phyloP scores from a whole-genome alignment of 2,113 vertebrate genomes.

The Progne subis region DNA sequence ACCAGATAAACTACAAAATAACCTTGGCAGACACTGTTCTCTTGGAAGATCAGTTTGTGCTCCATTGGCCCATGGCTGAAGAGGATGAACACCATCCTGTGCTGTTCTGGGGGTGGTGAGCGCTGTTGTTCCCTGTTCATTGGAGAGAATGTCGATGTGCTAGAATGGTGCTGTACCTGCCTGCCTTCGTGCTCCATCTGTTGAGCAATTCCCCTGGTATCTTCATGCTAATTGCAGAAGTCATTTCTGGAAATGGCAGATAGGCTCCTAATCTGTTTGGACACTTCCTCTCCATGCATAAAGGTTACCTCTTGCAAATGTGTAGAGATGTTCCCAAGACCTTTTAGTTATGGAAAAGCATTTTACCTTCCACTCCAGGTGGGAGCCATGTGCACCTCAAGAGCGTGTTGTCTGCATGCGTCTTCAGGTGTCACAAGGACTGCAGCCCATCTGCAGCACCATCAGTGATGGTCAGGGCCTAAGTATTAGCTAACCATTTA shows the following conservation, averaged over 20 bases:
- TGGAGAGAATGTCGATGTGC: accelerated
- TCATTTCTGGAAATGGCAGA: not conserved
- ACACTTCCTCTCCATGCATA: not conserved
- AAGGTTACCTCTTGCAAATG: not conserved
- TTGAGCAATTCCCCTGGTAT: not conserved
- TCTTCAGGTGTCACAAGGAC: not conserved
- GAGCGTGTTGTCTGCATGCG: accelerated
- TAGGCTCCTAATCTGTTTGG: not conserved
- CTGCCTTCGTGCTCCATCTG: not conserved
- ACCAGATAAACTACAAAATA: not conserved
- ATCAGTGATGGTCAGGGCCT: not conserved
- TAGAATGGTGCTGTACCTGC: not conserved
- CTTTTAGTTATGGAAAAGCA: not conserved
- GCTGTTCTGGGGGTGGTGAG: not conserved
- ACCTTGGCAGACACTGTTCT: not conserved
- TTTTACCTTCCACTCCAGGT: not conserved
- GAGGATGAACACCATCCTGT: not conserved
- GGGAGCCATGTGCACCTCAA: not conserved
- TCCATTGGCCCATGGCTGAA: not conserved
- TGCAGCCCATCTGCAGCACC: not conserved
- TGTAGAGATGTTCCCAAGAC: not conserved
- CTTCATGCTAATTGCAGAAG: not conserved
- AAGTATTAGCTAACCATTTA: not conserved
- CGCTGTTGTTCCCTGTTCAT: accelerated
- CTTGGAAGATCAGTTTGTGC: not conserved